A percentile compares a stretch with the other conserved stretches of the same genome.
phyloP scores from a whole-genome alignment of 2,797 vertebrate species.

The Pyrrhura leucotis region DNA sequence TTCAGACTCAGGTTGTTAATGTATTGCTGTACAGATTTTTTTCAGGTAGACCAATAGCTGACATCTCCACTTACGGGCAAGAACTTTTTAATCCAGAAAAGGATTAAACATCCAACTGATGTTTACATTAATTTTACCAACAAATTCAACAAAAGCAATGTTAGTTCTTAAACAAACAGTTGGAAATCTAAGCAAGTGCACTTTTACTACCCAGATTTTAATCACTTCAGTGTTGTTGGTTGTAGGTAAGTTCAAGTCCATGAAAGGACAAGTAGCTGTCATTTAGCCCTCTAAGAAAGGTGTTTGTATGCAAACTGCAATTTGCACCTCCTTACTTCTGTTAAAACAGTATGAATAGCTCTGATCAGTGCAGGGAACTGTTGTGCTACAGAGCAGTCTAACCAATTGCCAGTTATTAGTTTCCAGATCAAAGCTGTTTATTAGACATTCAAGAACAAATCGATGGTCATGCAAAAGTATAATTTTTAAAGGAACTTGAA shows the following conservation, averaged over 20 bases:
- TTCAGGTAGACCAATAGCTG: not conserved
- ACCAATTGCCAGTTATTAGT: not conserved
- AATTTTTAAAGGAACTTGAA: not conserved
- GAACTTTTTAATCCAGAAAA: not conserved
- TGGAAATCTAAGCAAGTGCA: not conserved
- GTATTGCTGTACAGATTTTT: not conserved
- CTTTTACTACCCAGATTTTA: not conserved
- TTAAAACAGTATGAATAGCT: not conserved
- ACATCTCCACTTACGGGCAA: not conserved
- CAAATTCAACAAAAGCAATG: not conserved
- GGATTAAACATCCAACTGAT: not conserved
- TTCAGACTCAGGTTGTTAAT: not conserved
- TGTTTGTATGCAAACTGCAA: not conserved
- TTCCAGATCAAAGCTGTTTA: not conserved
- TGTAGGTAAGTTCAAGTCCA: not conserved
- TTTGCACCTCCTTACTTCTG: not conserved
- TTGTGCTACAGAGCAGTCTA: not conserved
- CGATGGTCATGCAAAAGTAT: not conserved
- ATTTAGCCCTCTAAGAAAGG: not conserved
- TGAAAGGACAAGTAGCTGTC: not conserved
- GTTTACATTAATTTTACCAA: not conserved
- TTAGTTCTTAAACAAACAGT: not conserved
- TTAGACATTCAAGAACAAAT: not conserved
- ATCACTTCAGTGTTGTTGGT: not conserved
- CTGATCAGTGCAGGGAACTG: not conserved